Percentiles rank a stretch among this genome's conserved stretches.
Evolutionary conservation across 2,888 invertebrate genomes (phyloP).

Genomic region (Leucophora obtusa): DNA sequence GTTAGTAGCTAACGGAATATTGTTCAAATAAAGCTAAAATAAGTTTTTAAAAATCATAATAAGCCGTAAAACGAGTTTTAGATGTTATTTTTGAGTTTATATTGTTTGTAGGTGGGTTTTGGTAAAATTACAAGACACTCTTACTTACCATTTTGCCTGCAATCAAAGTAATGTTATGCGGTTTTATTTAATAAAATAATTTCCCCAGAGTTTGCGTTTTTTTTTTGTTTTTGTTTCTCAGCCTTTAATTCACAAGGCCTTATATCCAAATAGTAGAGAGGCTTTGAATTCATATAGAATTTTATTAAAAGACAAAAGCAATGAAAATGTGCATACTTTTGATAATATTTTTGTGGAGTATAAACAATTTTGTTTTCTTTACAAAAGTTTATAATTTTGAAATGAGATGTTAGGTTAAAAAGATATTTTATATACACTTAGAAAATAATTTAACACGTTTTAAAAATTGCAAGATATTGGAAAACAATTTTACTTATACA

Average conservation of each 20-base stretch:
- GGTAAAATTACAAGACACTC: constrained; percentile 6
- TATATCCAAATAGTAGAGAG: constrained; percentile 23
- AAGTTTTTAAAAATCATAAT: too few relatives aligned
- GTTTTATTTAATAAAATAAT: constrained; percentile 69
- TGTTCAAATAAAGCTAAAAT: too few relatives aligned
- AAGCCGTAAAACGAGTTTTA: too few relatives aligned
- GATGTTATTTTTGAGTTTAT: too few relatives aligned
- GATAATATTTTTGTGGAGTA: neutral
- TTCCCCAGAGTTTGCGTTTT: constrained; percentile 66
- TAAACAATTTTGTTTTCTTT: too few relatives aligned
- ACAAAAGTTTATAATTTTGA: too few relatives aligned
- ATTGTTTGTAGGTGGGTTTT: neutral
- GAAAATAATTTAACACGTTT: too few relatives aligned
- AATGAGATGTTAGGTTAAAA: too few relatives aligned
- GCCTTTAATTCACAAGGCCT: constrained; percentile 31
- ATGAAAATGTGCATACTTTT: neutral
- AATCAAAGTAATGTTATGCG: constrained; percentile 67
- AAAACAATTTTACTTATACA: too few relatives aligned
- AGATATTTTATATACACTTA: too few relatives aligned
- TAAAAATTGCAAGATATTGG: too few relatives aligned
- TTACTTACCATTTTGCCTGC: constrained; percentile 59
- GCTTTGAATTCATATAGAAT: constrained; percentile 27
- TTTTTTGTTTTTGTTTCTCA: constrained; percentile 28
- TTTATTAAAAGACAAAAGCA: constrained; percentile 26
- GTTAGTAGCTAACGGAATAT: too few relatives aligned